Evolutionary conservation across 2,888 invertebrate genomes (phyloP).

Genomic region (Muschampia plurimacula): DNA sequence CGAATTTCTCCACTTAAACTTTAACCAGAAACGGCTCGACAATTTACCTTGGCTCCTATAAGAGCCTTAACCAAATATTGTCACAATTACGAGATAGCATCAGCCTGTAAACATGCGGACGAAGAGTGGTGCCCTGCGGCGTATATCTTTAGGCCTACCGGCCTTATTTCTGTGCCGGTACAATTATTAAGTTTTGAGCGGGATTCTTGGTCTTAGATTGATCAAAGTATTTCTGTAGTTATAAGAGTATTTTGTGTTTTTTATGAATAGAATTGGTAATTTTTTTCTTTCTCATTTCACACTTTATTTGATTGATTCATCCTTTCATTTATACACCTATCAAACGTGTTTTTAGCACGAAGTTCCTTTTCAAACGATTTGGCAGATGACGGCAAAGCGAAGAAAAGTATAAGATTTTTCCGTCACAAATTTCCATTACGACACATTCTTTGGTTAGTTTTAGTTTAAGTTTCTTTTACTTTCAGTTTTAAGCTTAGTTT

Average conservation of each 20-base stretch:
- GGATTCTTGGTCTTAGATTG: background rate
- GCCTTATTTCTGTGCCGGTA: constrained; percentile 46
- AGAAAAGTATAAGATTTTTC: too few relatives aligned
- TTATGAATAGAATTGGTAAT: background rate
- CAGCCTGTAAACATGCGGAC: constrained; percentile 75
- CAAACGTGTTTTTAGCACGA: background rate
- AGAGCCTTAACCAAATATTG: constrained; percentile 81
- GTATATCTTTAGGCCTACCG: constrained; percentile 69
- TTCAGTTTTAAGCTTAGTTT: too few relatives aligned
- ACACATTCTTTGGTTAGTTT: too few relatives aligned
- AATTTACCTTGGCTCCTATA: constrained; percentile 63
- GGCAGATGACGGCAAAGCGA: too few relatives aligned
- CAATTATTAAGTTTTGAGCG: constrained; percentile 48
- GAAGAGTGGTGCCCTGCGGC: constrained; percentile 73
- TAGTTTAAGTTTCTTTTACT: too few relatives aligned
- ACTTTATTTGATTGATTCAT: background rate
- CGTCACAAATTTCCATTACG: too few relatives aligned
- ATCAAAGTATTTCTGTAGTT: background rate
- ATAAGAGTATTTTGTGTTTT: background rate
- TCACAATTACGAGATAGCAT: constrained; percentile 84
- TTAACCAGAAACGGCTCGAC: constrained; percentile 65
- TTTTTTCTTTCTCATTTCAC: background rate
- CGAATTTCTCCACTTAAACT: constrained; percentile 63
- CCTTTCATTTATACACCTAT: background rate
- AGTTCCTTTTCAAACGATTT: too few relatives aligned